Percentiles rank a stretch among this genome's conserved stretches.
phyloP scores from a whole-genome alignment of 2,113 vertebrate genomes.

The Sigmodon hispidus region DNA sequence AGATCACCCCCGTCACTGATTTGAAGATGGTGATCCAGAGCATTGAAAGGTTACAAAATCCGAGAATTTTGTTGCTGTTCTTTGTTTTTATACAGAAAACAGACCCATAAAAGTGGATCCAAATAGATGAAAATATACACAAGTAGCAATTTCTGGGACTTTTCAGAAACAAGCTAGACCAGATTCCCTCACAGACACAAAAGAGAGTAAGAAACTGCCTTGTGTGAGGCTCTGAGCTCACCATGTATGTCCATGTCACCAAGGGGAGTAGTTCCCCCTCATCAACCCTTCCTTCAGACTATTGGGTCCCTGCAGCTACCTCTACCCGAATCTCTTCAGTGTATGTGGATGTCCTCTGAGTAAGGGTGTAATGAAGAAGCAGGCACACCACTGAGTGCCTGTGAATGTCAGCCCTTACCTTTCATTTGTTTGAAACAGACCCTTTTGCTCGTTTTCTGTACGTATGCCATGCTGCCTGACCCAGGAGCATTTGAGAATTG shows the following conservation, averaged over 20 bases:
- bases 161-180: not conserved
- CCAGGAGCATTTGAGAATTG: not conserved
- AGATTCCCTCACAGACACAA: not conserved
- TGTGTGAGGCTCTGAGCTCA: not conserved
- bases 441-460: not conserved
- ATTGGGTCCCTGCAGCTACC: not conserved
- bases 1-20: not conserved
- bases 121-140: no score
- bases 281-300: not conserved
- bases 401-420: not conserved
- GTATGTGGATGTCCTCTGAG: no score
- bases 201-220: not conserved
- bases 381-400: not conserved
- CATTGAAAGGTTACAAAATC: not conserved
- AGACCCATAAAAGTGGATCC: no score
- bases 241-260: not conserved
- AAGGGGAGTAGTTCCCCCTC: fast-evolving
- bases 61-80: not conserved
- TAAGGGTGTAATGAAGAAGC: not conserved
- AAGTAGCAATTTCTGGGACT: no score
- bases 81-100: not conserved
- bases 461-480: not conserved
- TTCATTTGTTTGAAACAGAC: not conserved
- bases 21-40: not conserved
- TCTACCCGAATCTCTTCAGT: not conserved